phyloP scores from a whole-genome alignment of 35 echinoderm and acorn worm species.

The Stichopus chloronotus region DNA sequence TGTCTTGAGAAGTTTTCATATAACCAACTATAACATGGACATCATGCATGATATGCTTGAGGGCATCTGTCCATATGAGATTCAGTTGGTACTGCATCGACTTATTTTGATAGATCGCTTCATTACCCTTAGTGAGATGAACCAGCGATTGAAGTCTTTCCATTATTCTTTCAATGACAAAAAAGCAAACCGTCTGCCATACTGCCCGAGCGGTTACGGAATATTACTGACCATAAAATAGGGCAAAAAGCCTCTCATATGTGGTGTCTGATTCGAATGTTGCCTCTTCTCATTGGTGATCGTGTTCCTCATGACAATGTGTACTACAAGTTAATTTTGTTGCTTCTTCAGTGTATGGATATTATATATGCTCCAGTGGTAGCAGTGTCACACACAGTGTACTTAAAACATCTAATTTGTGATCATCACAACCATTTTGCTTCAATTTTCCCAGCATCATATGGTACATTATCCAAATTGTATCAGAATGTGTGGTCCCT shows the following conservation, averaged over 20 bases:
- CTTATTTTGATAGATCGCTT: slow-evolving; percentile 57
- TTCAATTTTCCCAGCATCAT: slow-evolving; percentile 70
- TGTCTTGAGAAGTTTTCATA: slow-evolving; percentile 60
- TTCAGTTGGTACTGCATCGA: slow-evolving; percentile 56
- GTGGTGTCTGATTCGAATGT: slow-evolving; percentile 66
- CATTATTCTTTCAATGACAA: slow-evolving; percentile 61
- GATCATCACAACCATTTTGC: slow-evolving; percentile 72
- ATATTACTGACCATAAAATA: slow-evolving; percentile 74
- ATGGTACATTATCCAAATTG: slow-evolving; percentile 75
- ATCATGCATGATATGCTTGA: slow-evolving; percentile 73
- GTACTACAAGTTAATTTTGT: slow-evolving; percentile 64
- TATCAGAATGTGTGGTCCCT: slow-evolving; percentile 70
- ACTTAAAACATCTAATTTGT: slow-evolving; percentile 68
- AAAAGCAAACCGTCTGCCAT: slow-evolving; percentile 79
- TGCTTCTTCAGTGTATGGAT: slow-evolving; percentile 75
- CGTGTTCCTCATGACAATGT: slow-evolving; percentile 57
- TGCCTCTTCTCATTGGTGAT: slow-evolving; percentile 82
- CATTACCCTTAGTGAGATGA: slow-evolving; percentile 16
- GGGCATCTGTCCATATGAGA: slow-evolving; percentile 68
- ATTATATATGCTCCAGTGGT: slow-evolving; percentile 70
- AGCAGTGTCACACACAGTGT: slow-evolving; percentile 37
- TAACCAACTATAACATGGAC: slow-evolving; percentile 60
- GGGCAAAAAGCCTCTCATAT: slow-evolving; percentile 86
- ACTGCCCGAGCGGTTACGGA: slow-evolving; percentile 24
- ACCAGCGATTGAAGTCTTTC: slow-evolving; percentile 65